Evolutionary conservation across 2,113 vertebrate species (phyloP).

Genomic region (Jaculus jaculus): DNA sequence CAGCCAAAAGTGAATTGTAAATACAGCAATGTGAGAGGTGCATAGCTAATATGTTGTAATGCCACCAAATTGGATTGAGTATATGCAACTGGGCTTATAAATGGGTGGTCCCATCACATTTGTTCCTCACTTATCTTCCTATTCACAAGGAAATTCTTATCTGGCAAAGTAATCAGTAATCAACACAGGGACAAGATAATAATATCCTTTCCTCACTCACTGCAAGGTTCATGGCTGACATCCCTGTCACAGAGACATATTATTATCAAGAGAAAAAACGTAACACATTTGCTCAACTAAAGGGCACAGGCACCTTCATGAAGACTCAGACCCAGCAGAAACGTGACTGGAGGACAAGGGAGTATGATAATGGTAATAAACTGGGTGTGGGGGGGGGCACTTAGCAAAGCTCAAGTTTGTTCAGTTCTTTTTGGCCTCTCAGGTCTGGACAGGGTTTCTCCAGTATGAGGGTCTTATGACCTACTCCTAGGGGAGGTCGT

Average conservation of each 20-base stretch:
- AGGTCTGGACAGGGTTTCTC: neutral
- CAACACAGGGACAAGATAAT: neutral
- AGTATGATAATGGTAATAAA: neutral
- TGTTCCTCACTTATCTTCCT: slow-evolving; percentile 32
- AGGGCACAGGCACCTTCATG: neutral
- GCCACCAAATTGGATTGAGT: neutral
- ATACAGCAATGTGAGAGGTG: neutral
- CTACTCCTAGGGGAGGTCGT: neutral
- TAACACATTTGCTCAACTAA: neutral
- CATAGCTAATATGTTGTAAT: neutral
- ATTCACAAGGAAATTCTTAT: slow-evolving; percentile 1
- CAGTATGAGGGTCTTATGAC: neutral
- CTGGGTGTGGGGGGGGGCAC: no score
- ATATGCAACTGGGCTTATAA: neutral
- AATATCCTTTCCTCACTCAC: neutral
- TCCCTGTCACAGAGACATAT: neutral
- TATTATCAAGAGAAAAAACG: neutral
- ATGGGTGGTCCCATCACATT: neutral
- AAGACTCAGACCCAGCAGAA: neutral
- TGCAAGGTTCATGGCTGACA: neutral
- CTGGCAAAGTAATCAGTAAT: neutral
- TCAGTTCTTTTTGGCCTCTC: neutral
- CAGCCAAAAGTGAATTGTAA: neutral
- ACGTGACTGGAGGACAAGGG: neutral
- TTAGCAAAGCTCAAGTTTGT: neutral